Evolutionary conservation across 1,140 invertebrate genomes (phyloP).

Genomic region (Triops longicaudatus): DNA sequence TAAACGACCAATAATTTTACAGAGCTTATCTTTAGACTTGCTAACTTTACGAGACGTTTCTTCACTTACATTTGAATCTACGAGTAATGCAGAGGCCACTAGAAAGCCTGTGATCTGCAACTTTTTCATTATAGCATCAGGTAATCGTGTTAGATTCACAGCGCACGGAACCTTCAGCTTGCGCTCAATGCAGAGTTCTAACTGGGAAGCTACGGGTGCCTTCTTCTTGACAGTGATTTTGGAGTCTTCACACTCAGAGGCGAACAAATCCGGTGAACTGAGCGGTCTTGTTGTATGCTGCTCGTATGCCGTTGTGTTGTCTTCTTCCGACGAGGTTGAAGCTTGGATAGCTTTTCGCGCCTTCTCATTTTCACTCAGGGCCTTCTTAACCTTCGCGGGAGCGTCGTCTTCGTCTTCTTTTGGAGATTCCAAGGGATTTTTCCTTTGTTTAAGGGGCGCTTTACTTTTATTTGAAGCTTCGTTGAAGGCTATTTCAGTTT

Average conservation of each 20-base stretch:
- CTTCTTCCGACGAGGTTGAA: not conserved
- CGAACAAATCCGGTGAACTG: not conserved
- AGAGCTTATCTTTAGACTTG: not conserved
- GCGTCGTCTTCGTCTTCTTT: no score
- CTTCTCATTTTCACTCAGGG: not conserved
- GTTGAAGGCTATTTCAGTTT: no score
- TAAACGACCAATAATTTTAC: no score
- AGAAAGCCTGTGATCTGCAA: not conserved
- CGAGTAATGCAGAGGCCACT: not conserved
- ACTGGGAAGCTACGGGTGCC: not conserved
- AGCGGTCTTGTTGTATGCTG: not conserved
- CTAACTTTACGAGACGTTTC: not conserved
- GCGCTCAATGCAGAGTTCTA: not conserved
- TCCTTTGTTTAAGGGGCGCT: no score
- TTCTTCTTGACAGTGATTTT: not conserved
- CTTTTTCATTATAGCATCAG: not conserved
- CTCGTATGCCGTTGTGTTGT: not conserved
- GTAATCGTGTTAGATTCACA: not conserved
- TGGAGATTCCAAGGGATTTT: no score
- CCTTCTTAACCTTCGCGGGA: no score
- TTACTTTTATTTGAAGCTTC: no score
- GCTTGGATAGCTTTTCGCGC: not conserved
- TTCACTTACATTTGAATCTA: no score
- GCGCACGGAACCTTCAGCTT: not conserved
- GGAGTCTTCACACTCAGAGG: not conserved